A percentile compares a stretch with the other conserved stretches of the same genome.
These are phyloP conservation scores for Aurelia aurita DNA, from an alignment of 30 jellyfish, hydroid and myxozoan genomes.

Conservation along the genomic window DNA sequence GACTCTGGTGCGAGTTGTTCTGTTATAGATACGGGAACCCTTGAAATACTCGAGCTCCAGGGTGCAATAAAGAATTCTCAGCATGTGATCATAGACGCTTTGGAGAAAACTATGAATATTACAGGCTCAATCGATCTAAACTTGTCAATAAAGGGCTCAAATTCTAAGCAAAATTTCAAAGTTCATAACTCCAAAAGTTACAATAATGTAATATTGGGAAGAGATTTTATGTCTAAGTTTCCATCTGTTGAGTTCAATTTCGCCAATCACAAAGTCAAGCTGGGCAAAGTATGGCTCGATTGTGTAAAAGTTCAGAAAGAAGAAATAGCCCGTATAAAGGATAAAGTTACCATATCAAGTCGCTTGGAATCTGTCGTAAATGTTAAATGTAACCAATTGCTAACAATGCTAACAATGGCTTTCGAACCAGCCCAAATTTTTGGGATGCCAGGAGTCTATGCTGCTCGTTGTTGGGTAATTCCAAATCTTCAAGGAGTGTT, in stretches of 20 bases:
- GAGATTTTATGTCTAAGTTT: too few species aligned
- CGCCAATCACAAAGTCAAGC: constrained; percentile 1
- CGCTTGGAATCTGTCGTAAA: too few species aligned
- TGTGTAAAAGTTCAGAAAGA: too few species aligned
- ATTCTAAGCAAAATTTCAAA: constrained; percentile 14
- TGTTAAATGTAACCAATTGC: background rate
- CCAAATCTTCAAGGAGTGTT: too few species aligned
- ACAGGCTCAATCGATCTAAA: constrained; percentile 9
- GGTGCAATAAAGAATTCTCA: too few species aligned
- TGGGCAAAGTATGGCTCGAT: background rate
- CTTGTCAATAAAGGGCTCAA: constrained; percentile 4
- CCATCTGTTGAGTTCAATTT: constrained; percentile 1
- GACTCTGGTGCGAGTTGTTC: constrained; percentile 53
- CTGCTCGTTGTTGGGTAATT: too few species aligned
- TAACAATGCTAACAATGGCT: too few species aligned
- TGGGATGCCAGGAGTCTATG: too few species aligned
- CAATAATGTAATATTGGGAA: too few species aligned
- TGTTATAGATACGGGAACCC: constrained; percentile 31
- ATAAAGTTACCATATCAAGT: too few species aligned
- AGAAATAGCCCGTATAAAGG: too few species aligned
- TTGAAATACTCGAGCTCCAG: constrained; percentile 4
- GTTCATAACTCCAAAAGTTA: background rate
- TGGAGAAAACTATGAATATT: constrained; percentile 15
- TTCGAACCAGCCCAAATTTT: too few species aligned
- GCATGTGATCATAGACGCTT: constrained; percentile 11